phyloP scores from a whole-genome alignment of 2,888 invertebrate genomes.

The Cephus runcator region DNA sequence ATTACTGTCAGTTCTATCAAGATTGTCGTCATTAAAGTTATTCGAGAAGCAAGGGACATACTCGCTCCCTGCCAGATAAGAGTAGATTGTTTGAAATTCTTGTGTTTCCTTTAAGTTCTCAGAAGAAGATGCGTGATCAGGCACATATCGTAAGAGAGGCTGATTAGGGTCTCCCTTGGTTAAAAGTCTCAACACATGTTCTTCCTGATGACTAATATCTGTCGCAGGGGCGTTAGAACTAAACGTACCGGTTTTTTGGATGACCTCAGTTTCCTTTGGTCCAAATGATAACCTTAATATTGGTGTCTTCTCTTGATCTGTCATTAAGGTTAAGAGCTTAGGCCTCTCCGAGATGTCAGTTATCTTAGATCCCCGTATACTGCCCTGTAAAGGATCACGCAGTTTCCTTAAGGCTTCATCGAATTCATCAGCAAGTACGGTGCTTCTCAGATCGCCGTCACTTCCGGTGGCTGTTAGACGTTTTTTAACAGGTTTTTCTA shows the following conservation, averaged over 20 bases:
- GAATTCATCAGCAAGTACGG: slow-evolving; percentile 68
- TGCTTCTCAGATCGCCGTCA: slow-evolving; percentile 69
- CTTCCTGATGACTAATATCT: slow-evolving; percentile 25
- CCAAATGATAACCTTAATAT: slow-evolving; percentile 57
- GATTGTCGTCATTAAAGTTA: slow-evolving; percentile 30
- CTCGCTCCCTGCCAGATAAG: slow-evolving; percentile 2
- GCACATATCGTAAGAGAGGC: slow-evolving; percentile 46
- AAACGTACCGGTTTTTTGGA: background rate
- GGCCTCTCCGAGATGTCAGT: slow-evolving; percentile 37
- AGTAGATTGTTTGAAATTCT: background rate
- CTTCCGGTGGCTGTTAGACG: slow-evolving; percentile 66
- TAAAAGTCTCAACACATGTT: slow-evolving; percentile 45
- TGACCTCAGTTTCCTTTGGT: slow-evolving; percentile 1
- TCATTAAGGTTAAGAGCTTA: slow-evolving; percentile 47
- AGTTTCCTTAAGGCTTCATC: slow-evolving; percentile 69
- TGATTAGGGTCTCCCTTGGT: slow-evolving; percentile 43
- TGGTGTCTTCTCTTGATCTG: slow-evolving; percentile 44
- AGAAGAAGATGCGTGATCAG: slow-evolving; percentile 30
- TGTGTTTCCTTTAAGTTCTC: background rate
- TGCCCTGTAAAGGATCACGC: slow-evolving; percentile 48
- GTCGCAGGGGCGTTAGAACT: background rate
- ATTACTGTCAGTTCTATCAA: slow-evolving; percentile 12
- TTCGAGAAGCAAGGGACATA: slow-evolving; percentile 31
- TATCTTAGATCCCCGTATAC: slow-evolving; percentile 1
- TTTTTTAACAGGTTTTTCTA: slow-evolving; percentile 51